These are phyloP conservation scores for Gastrophysa polygoni DNA, from an alignment of 2,888 invertebrate species.

Conservation along the genomic window DNA sequence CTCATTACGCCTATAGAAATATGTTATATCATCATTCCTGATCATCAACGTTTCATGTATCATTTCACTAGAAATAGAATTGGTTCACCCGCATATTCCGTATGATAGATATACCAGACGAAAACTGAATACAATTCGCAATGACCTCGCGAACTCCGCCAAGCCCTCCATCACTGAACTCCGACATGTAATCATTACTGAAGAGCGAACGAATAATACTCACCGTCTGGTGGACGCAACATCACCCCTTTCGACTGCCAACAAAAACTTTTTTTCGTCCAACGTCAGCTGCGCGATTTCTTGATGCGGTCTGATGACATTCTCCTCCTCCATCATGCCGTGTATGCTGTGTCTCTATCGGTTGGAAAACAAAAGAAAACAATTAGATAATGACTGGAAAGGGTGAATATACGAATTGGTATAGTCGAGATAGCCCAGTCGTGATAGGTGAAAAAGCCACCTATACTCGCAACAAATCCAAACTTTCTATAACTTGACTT, in stretches of 20 bases:
- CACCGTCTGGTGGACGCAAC: slow-evolving; percentile 88
- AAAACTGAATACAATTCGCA: too few species aligned
- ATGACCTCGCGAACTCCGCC: too few species aligned
- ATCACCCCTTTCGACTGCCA: slow-evolving; percentile 96
- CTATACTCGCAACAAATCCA: too few species aligned
- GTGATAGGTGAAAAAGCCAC: too few species aligned
- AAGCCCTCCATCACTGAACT: too few species aligned
- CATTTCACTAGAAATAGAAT: too few species aligned
- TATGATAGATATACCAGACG: too few species aligned
- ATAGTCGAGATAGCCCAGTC: background rate
- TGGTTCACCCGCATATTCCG: too few species aligned
- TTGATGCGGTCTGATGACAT: slow-evolving; percentile 87
- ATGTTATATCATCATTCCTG: too few species aligned
- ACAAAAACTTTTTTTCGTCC: slow-evolving; percentile 92
- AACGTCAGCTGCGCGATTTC: slow-evolving; percentile 81
- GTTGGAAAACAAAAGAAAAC: background rate
- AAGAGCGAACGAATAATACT: slow-evolving; percentile 38
- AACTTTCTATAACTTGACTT: too few species aligned
- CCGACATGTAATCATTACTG: background rate
- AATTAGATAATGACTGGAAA: background rate
- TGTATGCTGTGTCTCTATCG: slow-evolving; percentile 84
- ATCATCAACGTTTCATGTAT: too few species aligned
- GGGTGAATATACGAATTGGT: background rate
- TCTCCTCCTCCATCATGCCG: slow-evolving; percentile 91
- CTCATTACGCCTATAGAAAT: too few species aligned